A percentile compares a stretch with the other conserved stretches of the same genome.
These are phyloP conservation scores for Anaspis maculata DNA, from an alignment of 2,888 invertebrate species.

Conservation along the genomic window DNA sequence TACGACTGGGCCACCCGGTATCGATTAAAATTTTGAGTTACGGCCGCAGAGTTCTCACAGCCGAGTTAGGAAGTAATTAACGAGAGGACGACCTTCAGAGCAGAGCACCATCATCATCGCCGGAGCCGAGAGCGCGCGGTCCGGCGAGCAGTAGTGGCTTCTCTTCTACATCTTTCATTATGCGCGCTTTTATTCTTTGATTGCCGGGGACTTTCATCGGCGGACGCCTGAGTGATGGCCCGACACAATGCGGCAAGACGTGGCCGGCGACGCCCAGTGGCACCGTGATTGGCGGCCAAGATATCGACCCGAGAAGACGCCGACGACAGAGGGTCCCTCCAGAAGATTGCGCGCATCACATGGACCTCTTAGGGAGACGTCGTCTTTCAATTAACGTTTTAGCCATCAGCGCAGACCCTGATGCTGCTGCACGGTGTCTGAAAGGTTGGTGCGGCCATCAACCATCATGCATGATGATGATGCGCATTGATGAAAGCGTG, in stretches of 20 bases:
- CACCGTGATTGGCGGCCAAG: slow-evolving; percentile 14
- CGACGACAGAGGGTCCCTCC: slow-evolving; percentile 4
- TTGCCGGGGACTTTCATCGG: too few relatives aligned
- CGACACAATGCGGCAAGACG: slow-evolving; percentile 13
- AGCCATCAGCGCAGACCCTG: too few relatives aligned
- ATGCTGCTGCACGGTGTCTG: too few relatives aligned
- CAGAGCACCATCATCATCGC: neutral
- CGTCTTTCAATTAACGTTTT: neutral
- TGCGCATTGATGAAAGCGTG: slow-evolving; percentile 14
- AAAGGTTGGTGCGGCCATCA: too few relatives aligned
- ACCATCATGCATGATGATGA: too few relatives aligned
- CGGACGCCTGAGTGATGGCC: slow-evolving; percentile 14
- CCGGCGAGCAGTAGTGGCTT: slow-evolving; percentile 8
- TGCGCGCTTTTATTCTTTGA: slow-evolving; percentile 20
- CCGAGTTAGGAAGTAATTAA: slow-evolving; percentile 23
- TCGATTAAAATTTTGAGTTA: slow-evolving; percentile 25
- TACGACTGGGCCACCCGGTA: slow-evolving; percentile 6
- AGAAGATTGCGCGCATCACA: too few relatives aligned
- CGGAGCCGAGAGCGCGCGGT: too few relatives aligned
- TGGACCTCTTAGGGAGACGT: too few relatives aligned
- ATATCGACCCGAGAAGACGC: slow-evolving; percentile 11
- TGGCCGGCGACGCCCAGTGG: slow-evolving; percentile 14
- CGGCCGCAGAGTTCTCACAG: slow-evolving; percentile 20
- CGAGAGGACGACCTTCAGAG: slow-evolving; percentile 18
- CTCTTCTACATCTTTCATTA: too few relatives aligned